Base-by-base conservation (phyloP, 1,140 invertebrate genomes). In the Ruditapes philippinarum region DNA sequence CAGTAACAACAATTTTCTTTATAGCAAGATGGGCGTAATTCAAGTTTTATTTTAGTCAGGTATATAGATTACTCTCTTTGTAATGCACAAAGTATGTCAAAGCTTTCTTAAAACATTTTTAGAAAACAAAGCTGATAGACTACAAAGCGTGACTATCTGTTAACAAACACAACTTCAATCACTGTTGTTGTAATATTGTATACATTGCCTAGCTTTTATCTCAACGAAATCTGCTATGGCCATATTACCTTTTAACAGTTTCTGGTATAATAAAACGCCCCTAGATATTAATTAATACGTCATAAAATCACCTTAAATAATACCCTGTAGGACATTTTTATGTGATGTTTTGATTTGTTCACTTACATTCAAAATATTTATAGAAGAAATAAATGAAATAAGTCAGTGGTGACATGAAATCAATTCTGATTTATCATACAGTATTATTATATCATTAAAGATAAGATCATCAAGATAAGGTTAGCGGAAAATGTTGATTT, bases 191-290 rank as follows among this genome's bases (percentile, higher is more conserved):
- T 62, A 45, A 14, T 45, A 45, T 14, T 45, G 42, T 45, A 45
- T 45, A 45, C 42, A 7, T 14, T 45, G 42, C 68, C 36, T 5
- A 38, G 38, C n/a, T n/a, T 70, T 9, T 38, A 73, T 40, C 68
- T 28, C 9, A 38, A 5, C 40, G 68, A 40, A 73, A 45, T 73
- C 36, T 5, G 17, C 12, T 38, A 12, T 62, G 57, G 57, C 57
- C 57, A 28, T 62, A 62, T 62, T 62, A 28, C 22, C 57, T 62
- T 62, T n/a, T 28, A 62, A 62, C 57, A 62, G 57, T 62, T 62
- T 62, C n/a, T 62, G 22, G 51, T 9, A 14, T 3, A 22, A 19
- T 14, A 4, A 54, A 54, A 54, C 12, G 25, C 2, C 22, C 57
- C 22, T 7, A 62, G 57, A 62, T 62, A 62, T 11, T 25, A 62